Evolutionary conservation across 1,140 invertebrate genomes (phyloP), one percentile per base, ranked within the genome.

Genomic region (Alviniconcha marisindica): DNA sequence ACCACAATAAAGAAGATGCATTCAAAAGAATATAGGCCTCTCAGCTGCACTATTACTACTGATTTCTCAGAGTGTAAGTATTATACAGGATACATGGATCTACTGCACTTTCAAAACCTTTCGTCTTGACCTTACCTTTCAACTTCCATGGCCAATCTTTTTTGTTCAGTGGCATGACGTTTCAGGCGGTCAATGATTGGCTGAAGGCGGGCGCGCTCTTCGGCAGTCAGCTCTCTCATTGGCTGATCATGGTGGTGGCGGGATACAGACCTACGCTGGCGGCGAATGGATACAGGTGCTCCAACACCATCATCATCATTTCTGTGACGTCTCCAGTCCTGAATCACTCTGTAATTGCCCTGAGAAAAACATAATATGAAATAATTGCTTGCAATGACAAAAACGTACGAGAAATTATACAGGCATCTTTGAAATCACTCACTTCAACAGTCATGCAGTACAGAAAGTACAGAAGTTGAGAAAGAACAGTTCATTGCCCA

Each of bases 61-160:
- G n/a, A n/a, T n/a, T n/a, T n/a, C n/a, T n/a, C n/a, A n/a, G n/a
- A n/a, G n/a, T n/a, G n/a, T n/a, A n/a, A n/a, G n/a, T n/a, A n/a
- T n/a, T n/a, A n/a, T n/a, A n/a, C n/a, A n/a, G n/a, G n/a, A n/a
- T n/a, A n/a, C n/a, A n/a, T n/a, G n/a, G n/a, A n/a, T n/a, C n/a
- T n/a, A n/a, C 21, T 51, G 48, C 21, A 51, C 56, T 60, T 10
- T 60, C 15, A 14, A 24, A 4, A 60, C 4, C 56, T 28, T 21
- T 28, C n/a, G 10, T 14, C n/a, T 21, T 12, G 7, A 1, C 28
- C 56, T 63, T 40, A 66, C 78, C 78, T 80, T 40, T 77, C 66
- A 31, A 48, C 79, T 74, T 77, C 56, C 7, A 24, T 14, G 28
- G 56, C 96, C 89, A 36, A 93, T 87, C 15, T 90, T 89, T 87